A percentile compares a stretch with the other conserved stretches of the same genome.
These are phyloP conservation scores for Tympanuchus pallidicinctus DNA, from an alignment of 2,113 vertebrate genomes.

Conservation along the genomic window DNA sequence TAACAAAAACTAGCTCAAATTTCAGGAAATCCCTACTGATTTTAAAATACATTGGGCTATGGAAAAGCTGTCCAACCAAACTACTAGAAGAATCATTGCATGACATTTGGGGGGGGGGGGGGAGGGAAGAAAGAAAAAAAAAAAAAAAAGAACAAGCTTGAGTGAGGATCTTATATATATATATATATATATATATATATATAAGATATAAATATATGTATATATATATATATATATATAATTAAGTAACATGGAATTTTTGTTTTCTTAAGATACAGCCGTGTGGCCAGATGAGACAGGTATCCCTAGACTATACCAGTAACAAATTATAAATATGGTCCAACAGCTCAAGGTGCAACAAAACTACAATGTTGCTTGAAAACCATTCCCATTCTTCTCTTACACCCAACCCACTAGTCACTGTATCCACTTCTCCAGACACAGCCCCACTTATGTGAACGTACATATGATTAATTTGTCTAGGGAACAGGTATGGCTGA, in stretches of 20 bases:
- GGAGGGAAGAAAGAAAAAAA: too few species aligned
- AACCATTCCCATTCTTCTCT: background rate
- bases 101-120: background rate
- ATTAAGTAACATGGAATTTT: background rate
- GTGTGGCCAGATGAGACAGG: fast-evolving
- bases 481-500: background rate
- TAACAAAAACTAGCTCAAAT: background rate
- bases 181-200: too few species aligned
- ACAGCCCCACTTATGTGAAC: background rate
- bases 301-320: background rate
- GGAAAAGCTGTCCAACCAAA: background rate
- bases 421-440: background rate
- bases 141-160: too few species aligned
- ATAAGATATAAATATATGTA: too few species aligned
- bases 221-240: too few species aligned
- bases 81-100: background rate
- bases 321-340: background rate
- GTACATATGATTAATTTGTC: background rate
- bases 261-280: background rate
- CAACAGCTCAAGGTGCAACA: background rate
- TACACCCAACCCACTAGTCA: background rate
- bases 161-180: too few species aligned
- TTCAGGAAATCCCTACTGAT: background rate
- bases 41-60: background rate
- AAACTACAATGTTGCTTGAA: too few species aligned